Evolutionary conservation across 2,113 vertebrate species (phyloP).

Genomic region (Burhinus oedicnemus): DNA sequence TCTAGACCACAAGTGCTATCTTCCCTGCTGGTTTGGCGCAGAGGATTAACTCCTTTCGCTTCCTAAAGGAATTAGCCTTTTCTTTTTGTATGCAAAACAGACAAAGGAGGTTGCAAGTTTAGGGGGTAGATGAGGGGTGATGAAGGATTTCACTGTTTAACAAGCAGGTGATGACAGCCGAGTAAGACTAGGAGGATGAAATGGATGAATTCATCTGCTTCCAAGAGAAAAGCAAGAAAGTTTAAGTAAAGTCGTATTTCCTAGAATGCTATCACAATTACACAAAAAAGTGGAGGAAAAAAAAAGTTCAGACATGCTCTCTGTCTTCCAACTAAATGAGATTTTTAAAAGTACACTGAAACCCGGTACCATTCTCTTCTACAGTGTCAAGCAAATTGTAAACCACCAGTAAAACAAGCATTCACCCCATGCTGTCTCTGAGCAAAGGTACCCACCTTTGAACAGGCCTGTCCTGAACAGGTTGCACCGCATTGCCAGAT

Average conservation of each 20-base stretch:
- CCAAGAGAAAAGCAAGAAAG: background rate
- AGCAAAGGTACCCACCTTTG: background rate
- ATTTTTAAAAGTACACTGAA: background rate
- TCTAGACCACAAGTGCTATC: background rate
- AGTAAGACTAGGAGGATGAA: background rate
- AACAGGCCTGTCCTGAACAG: background rate
- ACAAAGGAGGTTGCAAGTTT: background rate
- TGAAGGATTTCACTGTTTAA: background rate
- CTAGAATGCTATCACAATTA: background rate
- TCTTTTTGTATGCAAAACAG: background rate
- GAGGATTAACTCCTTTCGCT: background rate
- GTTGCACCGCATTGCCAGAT: background rate
- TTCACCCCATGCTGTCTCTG: fast-evolving
- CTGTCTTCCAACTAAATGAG: background rate
- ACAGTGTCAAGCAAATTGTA: background rate
- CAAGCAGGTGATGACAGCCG: background rate
- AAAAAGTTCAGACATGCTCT: background rate
- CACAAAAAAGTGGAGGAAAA: background rate
- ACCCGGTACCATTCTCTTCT: background rate
- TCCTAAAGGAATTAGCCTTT: background rate
- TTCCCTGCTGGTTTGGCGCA: background rate
- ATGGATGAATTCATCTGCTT: background rate
- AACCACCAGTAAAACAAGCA: background rate
- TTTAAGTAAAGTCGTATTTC: background rate
- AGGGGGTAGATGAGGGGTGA: fast-evolving